These are phyloP conservation scores for Crotalus helleri DNA, from an alignment of 2,113 vertebrate species.

Conservation along the genomic window DNA sequence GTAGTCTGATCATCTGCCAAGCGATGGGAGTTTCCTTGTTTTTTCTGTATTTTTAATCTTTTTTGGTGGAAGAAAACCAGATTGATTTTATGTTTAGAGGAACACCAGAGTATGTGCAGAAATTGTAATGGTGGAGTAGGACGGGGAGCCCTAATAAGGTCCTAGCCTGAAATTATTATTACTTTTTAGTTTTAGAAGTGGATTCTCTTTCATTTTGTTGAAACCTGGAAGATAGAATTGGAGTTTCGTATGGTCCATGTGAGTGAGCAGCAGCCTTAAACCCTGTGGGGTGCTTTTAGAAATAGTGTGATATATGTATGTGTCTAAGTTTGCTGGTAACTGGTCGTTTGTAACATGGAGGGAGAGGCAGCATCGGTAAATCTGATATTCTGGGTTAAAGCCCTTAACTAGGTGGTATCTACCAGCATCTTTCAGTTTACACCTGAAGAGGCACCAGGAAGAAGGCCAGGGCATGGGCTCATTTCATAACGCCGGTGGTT, in stretches of 20 bases:
- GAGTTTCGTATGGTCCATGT: slow-evolving; percentile 50
- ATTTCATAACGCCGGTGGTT: background rate
- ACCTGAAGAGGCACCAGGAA: background rate
- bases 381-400: background rate
- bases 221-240: slow-evolving; percentile 30
- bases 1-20: slow-evolving; percentile 64
- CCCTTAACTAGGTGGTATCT: background rate
- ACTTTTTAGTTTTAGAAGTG: slow-evolving; percentile 5
- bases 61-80: slow-evolving; percentile 61
- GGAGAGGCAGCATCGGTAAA: slow-evolving; percentile 22
- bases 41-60: slow-evolving; percentile 71
- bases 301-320: slow-evolving; percentile 14
- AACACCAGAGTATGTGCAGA: slow-evolving; percentile 69
- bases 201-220: slow-evolving; percentile 11
- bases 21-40: slow-evolving; percentile 66
- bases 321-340: slow-evolving; percentile 25
- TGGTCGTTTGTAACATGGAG: slow-evolving; percentile 25
- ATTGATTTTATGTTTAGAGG: slow-evolving; percentile 67
- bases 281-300: slow-evolving; percentile 49
- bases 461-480: no score
- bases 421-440: background rate
- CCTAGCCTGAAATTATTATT: slow-evolving; percentile 19
- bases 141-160: slow-evolving; percentile 43
- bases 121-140: slow-evolving; percentile 45
- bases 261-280: slow-evolving; percentile 63